These are phyloP conservation scores for Cotesia chilonis DNA, from an alignment of 1,140 invertebrate genomes.

Conservation along the genomic window DNA sequence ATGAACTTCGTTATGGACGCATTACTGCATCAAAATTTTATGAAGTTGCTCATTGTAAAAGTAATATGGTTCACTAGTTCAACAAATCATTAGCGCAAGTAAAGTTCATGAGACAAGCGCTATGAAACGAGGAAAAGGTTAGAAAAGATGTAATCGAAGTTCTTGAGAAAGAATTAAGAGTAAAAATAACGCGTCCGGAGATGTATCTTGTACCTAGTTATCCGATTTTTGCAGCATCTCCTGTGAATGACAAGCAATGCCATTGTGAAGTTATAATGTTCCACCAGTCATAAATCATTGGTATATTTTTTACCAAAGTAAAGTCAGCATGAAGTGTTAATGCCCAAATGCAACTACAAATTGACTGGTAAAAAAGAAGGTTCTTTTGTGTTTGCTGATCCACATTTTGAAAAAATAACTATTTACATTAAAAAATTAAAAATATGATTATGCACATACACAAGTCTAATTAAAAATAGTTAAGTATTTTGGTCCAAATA, in stretches of 20 bases:
- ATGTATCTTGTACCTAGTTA: constrained; percentile 37
- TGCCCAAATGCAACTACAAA: too few species aligned
- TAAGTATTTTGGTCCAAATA: constrained; percentile 27
- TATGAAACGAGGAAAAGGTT: constrained; percentile 52
- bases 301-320: too few species aligned
- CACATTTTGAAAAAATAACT: constrained; percentile 27
- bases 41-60: constrained; percentile 55
- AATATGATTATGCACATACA: constrained; percentile 32
- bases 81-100: constrained; percentile 48
- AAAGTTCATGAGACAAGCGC: constrained; percentile 47
- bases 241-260: too few species aligned
- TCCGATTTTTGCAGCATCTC: too few species aligned
- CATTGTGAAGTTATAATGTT: too few species aligned
- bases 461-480: constrained; percentile 22
- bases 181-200: constrained; percentile 33
- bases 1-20: constrained; percentile 53
- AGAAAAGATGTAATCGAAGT: constrained; percentile 48
- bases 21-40: constrained; percentile 59
- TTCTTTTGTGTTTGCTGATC: too few species aligned
- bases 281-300: too few species aligned
- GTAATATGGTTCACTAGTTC: constrained; percentile 49
- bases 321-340: too few species aligned
- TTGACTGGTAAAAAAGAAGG: too few species aligned
- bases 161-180: constrained; percentile 28
- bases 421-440: constrained; percentile 31